Conservation (phyloP, 2,797 vertebrate species). For the Coregonus suidteri region DNA sequence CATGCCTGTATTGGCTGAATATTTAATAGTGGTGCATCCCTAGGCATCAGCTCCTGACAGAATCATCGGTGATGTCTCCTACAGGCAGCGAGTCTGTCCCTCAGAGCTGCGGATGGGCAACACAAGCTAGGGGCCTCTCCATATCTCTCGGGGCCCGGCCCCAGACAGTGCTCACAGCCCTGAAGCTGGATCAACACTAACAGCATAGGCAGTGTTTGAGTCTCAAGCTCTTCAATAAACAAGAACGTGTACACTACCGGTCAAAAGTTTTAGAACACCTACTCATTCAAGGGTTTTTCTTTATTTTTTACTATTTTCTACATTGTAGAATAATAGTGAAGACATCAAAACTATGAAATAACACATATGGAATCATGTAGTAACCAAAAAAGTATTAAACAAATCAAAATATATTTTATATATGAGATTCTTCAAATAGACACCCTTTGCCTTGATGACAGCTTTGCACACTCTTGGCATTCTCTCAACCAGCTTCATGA, state of each 20-base stretch:
- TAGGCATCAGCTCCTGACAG: conserved; percentile 24
- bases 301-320: no score
- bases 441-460: no score
- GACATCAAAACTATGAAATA: no score
- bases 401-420: no score
- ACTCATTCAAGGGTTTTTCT: no score
- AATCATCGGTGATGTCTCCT: conserved; percentile 37
- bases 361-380: no score
- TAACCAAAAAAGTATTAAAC: no score
- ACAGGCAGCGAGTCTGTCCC: conserved; percentile 38
- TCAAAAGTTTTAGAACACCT: no score
- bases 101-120: conserved; percentile 28
- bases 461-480: no score
- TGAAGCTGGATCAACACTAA: conserved; percentile 15
- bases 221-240: conserved; percentile 64
- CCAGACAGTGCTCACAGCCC: conserved; percentile 37
- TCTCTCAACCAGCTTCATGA: no score
- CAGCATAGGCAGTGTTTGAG: conserved; percentile 40
- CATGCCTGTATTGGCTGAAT: conserved; percentile 49
- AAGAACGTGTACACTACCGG: neutral
- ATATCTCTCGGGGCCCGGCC: conserved; percentile 11
- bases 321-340: no score
- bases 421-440: no score
- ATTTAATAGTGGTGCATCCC: conserved; percentile 54
- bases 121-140: conserved; percentile 18